A percentile compares a stretch with the other conserved stretches of the same genome.
Conservation (phyloP, 2,797 vertebrate genomes). For the Sebastiscus albofasciatus region DNA sequence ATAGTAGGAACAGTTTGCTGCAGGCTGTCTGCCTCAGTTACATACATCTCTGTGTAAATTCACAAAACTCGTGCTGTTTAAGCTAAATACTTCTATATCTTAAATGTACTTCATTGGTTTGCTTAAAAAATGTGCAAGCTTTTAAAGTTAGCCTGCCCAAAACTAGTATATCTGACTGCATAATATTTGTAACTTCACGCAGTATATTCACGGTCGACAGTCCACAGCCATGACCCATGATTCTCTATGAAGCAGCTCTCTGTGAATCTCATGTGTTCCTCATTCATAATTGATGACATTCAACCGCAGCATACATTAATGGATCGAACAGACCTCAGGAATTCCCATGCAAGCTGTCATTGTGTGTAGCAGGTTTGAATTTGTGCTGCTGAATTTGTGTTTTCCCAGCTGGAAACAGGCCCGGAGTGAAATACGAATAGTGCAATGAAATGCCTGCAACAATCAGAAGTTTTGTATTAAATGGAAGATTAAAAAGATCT, state of each 20-base stretch:
- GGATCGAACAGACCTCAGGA: slow-evolving; percentile 78
- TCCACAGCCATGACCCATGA: slow-evolving; percentile 20
- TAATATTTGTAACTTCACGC: neutral
- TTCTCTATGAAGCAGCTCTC: slow-evolving; percentile 42
- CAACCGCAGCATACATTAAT: slow-evolving; percentile 81
- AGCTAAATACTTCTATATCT: neutral
- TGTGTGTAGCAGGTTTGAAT: slow-evolving; percentile 53
- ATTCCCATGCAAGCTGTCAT: slow-evolving; percentile 75
- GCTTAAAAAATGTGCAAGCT: neutral
- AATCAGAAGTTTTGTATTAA: neutral
- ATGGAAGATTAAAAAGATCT: neutral
- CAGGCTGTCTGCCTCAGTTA: neutral
- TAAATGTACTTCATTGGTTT: neutral
- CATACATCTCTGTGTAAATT: neutral
- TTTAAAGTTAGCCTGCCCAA: neutral
- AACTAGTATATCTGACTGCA: neutral
- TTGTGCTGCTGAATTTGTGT: slow-evolving; percentile 34
- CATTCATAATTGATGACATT: slow-evolving; percentile 83
- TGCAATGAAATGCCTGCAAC: slow-evolving; percentile 3
- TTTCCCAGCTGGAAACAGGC: slow-evolving; percentile 36
- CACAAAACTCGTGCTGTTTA: neutral
- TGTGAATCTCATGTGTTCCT: slow-evolving; percentile 70
- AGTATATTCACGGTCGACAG: slow-evolving; percentile 13
- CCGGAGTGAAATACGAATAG: slow-evolving; percentile 16
- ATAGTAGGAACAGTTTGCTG: slow-evolving; percentile 20